Percentiles rank a stretch among this genome's conserved stretches.
phyloP scores from a whole-genome alignment of 2,797 vertebrate genomes.

The Tenualosa ilisha region DNA sequence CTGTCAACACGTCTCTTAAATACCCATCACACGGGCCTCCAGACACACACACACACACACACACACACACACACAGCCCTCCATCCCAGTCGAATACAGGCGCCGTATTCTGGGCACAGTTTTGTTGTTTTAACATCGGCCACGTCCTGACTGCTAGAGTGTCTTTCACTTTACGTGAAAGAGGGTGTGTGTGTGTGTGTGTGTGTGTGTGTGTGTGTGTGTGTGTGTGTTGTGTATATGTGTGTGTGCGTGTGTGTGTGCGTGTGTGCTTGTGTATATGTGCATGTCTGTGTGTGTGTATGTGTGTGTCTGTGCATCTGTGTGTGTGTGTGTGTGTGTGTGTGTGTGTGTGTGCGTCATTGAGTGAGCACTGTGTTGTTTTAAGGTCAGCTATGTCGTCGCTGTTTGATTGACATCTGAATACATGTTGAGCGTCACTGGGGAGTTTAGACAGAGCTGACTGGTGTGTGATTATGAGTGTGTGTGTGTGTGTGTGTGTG shows the following conservation, averaged over 20 bases:
- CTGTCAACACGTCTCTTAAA: constrained; percentile 3
- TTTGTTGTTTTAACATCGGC: constrained; percentile 3
- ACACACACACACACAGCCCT: neutral
- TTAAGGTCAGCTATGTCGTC: neutral
- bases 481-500: constrained; percentile 20
- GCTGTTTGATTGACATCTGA: neutral
- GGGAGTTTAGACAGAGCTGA: neutral
- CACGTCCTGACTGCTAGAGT: neutral
- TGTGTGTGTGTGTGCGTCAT: neutral
- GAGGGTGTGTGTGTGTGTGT: neutral
- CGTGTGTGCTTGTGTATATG: neutral
- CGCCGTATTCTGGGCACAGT: neutral
- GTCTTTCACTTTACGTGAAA: neutral
- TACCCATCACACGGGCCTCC: too few relatives aligned
- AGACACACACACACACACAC: neutral
- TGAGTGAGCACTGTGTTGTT: neutral
- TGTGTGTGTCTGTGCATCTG: neutral
- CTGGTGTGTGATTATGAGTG: neutral
- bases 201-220: too few relatives aligned
- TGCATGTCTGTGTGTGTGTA: constrained; percentile 1
- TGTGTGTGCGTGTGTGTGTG: neutral
- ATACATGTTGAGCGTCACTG: neutral
- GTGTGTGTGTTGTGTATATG: too few relatives aligned
- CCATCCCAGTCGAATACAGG: neutral
- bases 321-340: neutral